Evolutionary conservation across 2,797 vertebrate genomes (phyloP), one percentile per base, ranked within the genome.

Genomic region (Chelonia mydas): DNA sequence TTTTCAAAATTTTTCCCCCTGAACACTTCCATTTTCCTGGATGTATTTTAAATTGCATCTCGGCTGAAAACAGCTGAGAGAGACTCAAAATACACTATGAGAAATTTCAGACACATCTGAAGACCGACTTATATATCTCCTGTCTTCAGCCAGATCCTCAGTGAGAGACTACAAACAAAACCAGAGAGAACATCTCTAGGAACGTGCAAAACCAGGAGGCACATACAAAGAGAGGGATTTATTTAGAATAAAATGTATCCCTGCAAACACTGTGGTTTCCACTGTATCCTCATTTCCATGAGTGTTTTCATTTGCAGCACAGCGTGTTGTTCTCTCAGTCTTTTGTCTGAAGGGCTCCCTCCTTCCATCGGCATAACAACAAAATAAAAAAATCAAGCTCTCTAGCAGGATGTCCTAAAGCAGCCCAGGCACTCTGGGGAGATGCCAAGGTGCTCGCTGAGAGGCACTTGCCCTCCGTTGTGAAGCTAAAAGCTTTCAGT

Each of bases 121-220:
- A 31, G 85, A 1, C 41, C 33, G 13, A 3, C 0, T 0, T 1
- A 17, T 0, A 27, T 2, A 1, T 0, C 33, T 65, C 28, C 81
- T 57, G 9, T 59, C 54, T 51, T 53, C 50, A 23, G 31, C 2
- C 7, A 33, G 28, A 17, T n/a, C 51, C 2, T 51, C 37, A 4
- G 37, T 28, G 47, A 1, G 6, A 0, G 57, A 59, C 84, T 47
- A 37, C 76, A 5, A 47, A 11, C 8, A 76, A 3, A 81, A 61
- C 37, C 31, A 50, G 37, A 27, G 25, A 54, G 49, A 54, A 37
- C 25, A 8, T 37, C n/a, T 28, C 11, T 17, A 55, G 53, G n/a
- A 37, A 59, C 33, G 45, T 33, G 3, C 55, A 45, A 41, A 83
- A 19, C 41, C 41, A 21, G 5, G 37, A 28, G 17, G 65, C 77